A percentile compares a stretch with the other conserved stretches of the same genome.
phyloP scores from a whole-genome alignment of 1,140 invertebrate species.

The Gryon sp. region DNA sequence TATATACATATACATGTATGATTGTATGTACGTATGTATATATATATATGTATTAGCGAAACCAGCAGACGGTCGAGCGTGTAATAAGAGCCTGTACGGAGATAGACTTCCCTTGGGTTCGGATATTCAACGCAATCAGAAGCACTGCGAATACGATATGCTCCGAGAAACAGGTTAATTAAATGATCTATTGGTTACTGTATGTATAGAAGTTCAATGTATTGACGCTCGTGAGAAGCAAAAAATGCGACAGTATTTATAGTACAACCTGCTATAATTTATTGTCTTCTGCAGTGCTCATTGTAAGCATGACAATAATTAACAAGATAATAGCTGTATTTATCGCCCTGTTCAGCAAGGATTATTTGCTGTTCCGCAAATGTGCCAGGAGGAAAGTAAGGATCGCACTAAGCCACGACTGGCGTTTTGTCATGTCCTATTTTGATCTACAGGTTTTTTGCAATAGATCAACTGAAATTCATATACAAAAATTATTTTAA shows the following conservation, averaged over 20 bases:
- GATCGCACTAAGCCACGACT: slow-evolving; percentile 7
- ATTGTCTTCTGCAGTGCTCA: slow-evolving; percentile 42
- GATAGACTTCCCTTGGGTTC: slow-evolving; percentile 64
- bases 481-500: too few relatives aligned
- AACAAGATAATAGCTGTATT: slow-evolving; percentile 59
- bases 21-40: slow-evolving; percentile 9
- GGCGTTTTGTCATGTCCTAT: not conserved
- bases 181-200: slow-evolving; percentile 63
- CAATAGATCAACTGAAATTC: too few relatives aligned
- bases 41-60: slow-evolving; percentile 41
- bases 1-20: not conserved
- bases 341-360: slow-evolving; percentile 47
- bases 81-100: slow-evolving; percentile 62
- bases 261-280: slow-evolving; percentile 46
- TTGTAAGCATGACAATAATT: slow-evolving; percentile 57
- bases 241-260: slow-evolving; percentile 55
- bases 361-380: slow-evolving; percentile 53
- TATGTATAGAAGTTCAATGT: slow-evolving; percentile 47
- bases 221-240: slow-evolving; percentile 49
- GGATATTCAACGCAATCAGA: slow-evolving; percentile 64
- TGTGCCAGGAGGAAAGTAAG: slow-evolving; percentile 29
- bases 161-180: slow-evolving; percentile 64
- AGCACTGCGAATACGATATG: slow-evolving; percentile 61
- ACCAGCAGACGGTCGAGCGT: slow-evolving; percentile 57
- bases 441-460: slow-evolving; percentile 18